These are phyloP conservation scores for Chionoecetes opilio DNA, from an alignment of 1,140 invertebrate genomes.

Conservation along the genomic window DNA sequence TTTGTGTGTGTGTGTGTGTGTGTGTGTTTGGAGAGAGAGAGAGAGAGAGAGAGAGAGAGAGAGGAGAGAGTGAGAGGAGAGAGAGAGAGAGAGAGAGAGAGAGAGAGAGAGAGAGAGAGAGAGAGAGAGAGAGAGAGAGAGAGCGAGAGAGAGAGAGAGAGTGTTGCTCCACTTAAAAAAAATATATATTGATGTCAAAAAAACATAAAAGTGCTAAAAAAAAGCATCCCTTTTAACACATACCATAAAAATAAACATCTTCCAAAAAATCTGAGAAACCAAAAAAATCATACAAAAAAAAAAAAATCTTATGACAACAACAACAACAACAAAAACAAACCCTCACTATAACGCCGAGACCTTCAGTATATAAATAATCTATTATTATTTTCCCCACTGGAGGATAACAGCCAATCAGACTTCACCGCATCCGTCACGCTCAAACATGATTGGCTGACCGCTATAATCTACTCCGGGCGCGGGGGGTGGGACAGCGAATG, in stretches of 20 bases:
- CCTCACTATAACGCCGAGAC: not conserved
- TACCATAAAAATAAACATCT: not conserved
- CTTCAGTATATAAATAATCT: not conserved
- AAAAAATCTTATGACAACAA: not conserved
- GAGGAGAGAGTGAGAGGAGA: not conserved
- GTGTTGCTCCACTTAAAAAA: not conserved
- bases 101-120: slow-evolving; percentile 1
- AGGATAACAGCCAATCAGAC: too few relatives aligned
- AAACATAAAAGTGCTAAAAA: not conserved
- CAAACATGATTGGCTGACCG: not conserved
- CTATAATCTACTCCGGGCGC: not conserved
- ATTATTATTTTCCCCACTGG: too few relatives aligned
- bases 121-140: not conserved
- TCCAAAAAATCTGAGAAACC: not conserved
- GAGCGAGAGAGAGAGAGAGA: slow-evolving; percentile 21
- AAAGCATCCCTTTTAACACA: not conserved
- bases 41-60: too few relatives aligned
- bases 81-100: not conserved
- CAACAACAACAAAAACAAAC: not conserved
- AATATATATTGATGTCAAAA: not conserved
- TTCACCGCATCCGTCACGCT: not conserved
- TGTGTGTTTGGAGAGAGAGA: too few relatives aligned
- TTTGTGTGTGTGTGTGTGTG: too few relatives aligned
- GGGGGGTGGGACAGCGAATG: not conserved
- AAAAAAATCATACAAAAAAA: not conserved